A percentile compares a stretch with the other conserved stretches of the same genome.
phyloP scores from a whole-genome alignment of 2,113 vertebrate species.

The Eleginops maclovinus region DNA sequence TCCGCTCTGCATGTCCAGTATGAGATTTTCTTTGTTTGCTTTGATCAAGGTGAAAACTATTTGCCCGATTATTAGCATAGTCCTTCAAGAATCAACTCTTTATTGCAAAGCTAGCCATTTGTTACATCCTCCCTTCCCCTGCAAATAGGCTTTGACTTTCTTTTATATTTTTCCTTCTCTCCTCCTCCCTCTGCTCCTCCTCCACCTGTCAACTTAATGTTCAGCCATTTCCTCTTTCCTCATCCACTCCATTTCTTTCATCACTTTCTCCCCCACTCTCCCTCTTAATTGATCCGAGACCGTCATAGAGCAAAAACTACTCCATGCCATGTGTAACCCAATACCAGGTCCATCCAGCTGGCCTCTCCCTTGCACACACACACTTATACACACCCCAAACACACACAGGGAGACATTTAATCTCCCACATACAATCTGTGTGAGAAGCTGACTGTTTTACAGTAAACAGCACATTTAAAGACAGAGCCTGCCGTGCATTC shows the following conservation, averaged over 20 bases:
- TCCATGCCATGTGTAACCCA: conserved; percentile 77
- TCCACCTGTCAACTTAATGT: conserved; percentile 72
- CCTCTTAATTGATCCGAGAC: conserved; percentile 79
- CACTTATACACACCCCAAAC: conserved; percentile 37
- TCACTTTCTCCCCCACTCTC: conserved; percentile 47
- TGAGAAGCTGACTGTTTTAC: conserved; percentile 57
- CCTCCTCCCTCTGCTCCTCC: conserved; percentile 45
- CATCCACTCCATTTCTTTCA: conserved; percentile 67
- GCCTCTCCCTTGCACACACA: conserved; percentile 54
- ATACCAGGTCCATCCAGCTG: conserved; percentile 74
- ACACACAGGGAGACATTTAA: conserved; percentile 40
- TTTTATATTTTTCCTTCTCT: conserved; percentile 51
- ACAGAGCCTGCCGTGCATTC: conserved; percentile 17
- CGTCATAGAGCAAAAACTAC: conserved; percentile 66
- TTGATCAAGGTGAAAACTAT: conserved; percentile 9
- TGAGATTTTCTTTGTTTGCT: conserved; percentile 17
- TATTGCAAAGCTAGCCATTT: conserved; percentile 49
- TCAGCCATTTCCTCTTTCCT: conserved; percentile 74
- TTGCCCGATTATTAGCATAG: conserved; percentile 1
- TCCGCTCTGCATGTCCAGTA: conserved; percentile 2
- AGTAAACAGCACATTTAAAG: conserved; percentile 58
- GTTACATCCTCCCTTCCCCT: conserved; percentile 67
- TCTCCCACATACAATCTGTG: conserved; percentile 63
- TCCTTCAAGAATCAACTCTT: conserved; percentile 46
- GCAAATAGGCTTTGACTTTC: conserved; percentile 51